Evolutionary conservation across 2,113 vertebrate species (phyloP).

Genomic region (Entelurus aequoreus): DNA sequence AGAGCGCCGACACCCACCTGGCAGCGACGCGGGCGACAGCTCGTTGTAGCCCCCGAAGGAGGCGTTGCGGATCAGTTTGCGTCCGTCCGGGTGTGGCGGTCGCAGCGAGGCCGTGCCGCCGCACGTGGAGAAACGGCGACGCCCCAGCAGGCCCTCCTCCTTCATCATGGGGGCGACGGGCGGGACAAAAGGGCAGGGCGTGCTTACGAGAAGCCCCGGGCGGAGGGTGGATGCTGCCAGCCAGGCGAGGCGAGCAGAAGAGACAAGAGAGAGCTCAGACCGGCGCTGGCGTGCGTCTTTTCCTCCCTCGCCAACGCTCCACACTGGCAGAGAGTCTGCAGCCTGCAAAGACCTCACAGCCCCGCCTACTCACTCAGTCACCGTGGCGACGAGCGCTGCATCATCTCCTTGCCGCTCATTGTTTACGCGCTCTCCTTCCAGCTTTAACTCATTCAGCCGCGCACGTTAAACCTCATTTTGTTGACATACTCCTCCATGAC

Average conservation of each 20-base stretch:
- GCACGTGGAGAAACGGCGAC: conserved; percentile 90
- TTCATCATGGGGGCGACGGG: conserved; percentile 78
- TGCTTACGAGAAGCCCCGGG: conserved; percentile 18
- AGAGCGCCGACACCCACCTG: conserved; percentile 76
- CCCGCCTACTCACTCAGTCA: conserved; percentile 51
- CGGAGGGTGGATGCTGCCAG: conserved; percentile 28
- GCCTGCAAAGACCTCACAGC: conserved; percentile 50
- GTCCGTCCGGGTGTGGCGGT: conserved; percentile 81
- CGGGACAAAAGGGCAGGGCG: neutral
- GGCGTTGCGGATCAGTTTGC: conserved; percentile 94
- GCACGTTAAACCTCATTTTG: neutral
- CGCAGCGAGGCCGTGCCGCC: conserved; percentile 78
- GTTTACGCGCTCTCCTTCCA: no score
- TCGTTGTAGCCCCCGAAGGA: conserved; percentile 97
- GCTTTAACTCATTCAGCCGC: no score
- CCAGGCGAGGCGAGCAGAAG: conserved; percentile 22
- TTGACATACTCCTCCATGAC: neutral
- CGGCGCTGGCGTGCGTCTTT: conserved; percentile 6
- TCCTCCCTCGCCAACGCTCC: conserved; percentile 25
- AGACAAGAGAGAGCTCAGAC: conserved; percentile 35
- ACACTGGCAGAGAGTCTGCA: conserved; percentile 38
- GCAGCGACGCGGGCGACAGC: conserved; percentile 79
- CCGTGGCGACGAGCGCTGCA: conserved; percentile 42
- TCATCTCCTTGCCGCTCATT: neutral
- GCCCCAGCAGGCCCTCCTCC: conserved; percentile 82